A percentile compares a stretch with the other conserved stretches of the same genome.
Conservation (phyloP, 2,113 vertebrate genomes). For the Platycercus adscitus region DNA sequence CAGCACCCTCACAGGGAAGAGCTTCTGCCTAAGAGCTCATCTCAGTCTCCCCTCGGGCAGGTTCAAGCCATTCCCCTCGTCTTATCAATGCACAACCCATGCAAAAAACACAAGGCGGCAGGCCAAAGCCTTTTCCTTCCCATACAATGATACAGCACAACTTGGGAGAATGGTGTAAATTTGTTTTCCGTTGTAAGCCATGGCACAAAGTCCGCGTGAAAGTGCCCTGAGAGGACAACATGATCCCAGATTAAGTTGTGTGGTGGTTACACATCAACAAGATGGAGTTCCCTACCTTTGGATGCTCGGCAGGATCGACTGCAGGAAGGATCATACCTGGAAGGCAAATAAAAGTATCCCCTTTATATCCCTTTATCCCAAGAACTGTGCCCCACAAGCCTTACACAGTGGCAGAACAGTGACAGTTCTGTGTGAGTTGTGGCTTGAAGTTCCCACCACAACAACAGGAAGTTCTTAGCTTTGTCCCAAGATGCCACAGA, state of each 20-base stretch:
- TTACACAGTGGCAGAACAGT: background rate
- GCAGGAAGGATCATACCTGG: background rate
- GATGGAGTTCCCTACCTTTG: background rate
- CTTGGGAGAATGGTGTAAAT: accelerated
- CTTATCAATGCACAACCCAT: background rate
- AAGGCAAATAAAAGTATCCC: background rate
- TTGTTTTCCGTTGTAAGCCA: background rate
- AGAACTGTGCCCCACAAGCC: background rate
- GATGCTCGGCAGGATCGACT: accelerated
- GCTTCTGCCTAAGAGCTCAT: background rate
- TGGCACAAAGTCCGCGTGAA: accelerated
- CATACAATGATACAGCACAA: accelerated
- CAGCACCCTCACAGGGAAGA: background rate
- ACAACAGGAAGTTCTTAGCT: background rate
- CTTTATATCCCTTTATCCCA: background rate
- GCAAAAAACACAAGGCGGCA: background rate
- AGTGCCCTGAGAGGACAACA: background rate
- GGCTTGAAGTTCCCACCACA: background rate
- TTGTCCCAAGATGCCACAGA: background rate
- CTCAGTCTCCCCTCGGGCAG: background rate
- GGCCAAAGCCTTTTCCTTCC: background rate
- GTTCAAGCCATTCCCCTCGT: background rate
- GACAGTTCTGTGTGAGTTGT: background rate
- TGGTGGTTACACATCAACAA: background rate
- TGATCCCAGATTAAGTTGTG: background rate